Percentiles rank a stretch among this genome's conserved stretches.
Conservation (phyloP, 2,113 vertebrate species). For the Nothoprocta perdicaria region DNA sequence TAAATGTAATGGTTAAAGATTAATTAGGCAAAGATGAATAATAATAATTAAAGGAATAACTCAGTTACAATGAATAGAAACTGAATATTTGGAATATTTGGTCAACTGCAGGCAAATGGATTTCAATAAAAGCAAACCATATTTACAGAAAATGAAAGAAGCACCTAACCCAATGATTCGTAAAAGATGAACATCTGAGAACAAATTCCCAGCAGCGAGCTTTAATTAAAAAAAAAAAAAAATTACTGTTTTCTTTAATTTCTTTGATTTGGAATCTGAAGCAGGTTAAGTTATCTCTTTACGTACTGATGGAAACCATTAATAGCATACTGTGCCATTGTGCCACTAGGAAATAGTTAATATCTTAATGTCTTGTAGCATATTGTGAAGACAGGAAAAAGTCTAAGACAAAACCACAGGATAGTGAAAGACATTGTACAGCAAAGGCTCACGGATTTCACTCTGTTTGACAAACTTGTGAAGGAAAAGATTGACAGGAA, state of each 20-base stretch:
- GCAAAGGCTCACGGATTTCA: background rate
- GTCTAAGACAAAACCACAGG: background rate
- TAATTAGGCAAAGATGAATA: background rate
- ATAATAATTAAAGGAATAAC: background rate
- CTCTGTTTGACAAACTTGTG: background rate
- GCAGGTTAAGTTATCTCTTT: background rate
- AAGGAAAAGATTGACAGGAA: background rate
- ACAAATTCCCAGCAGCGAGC: background rate
- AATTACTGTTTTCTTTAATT: too few species aligned
- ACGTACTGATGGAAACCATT: background rate
- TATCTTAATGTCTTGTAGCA: background rate
- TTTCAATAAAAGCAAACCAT: background rate
- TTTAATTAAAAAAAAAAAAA: too few species aligned
- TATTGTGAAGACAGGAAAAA: background rate
- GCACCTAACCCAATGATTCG: background rate
- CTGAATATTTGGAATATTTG: background rate
- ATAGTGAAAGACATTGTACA: background rate
- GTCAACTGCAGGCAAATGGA: background rate
- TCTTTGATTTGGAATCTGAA: background rate
- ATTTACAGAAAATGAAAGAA: background rate
- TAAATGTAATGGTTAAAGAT: background rate
- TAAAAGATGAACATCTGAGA: background rate
- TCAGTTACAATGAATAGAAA: background rate
- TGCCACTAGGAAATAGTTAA: too few species aligned
- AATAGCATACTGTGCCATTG: background rate